These are phyloP conservation scores for Otus sunia DNA, from an alignment of 2,113 vertebrate species.

Conservation along the genomic window DNA sequence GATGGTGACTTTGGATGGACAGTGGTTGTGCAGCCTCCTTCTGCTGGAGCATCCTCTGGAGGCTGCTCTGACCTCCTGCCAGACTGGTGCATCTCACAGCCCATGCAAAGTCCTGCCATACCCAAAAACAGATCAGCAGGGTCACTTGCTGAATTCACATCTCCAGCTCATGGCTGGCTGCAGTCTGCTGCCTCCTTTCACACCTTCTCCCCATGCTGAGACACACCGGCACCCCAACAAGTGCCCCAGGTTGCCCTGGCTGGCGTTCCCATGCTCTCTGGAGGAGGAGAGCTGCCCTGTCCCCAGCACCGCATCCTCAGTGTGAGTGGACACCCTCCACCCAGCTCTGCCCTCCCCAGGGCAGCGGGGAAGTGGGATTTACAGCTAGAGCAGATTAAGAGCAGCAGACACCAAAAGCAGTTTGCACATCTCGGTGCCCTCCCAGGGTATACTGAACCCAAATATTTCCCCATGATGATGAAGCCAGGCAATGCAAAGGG, in stretches of 20 bases:
- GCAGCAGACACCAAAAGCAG: background rate
- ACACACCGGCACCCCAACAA: background rate
- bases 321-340: background rate
- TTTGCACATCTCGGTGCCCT: background rate
- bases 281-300: background rate
- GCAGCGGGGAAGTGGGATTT: accelerated
- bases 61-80: background rate
- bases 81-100: background rate
- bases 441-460: background rate
- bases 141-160: background rate
- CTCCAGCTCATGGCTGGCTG: background rate
- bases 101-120: background rate
- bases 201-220: background rate
- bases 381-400: background rate
- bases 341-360: background rate
- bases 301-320: background rate
- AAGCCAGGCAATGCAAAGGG: background rate
- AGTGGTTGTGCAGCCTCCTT: background rate
- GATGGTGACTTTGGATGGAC: background rate
- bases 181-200: background rate
- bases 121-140: background rate
- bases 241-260: background rate
- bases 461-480: background rate
- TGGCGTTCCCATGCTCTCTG: background rate
- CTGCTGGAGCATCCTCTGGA: background rate